Base-by-base conservation (phyloP, 2,888 invertebrate species). In the Pachliopta kotzebuea region DNA sequence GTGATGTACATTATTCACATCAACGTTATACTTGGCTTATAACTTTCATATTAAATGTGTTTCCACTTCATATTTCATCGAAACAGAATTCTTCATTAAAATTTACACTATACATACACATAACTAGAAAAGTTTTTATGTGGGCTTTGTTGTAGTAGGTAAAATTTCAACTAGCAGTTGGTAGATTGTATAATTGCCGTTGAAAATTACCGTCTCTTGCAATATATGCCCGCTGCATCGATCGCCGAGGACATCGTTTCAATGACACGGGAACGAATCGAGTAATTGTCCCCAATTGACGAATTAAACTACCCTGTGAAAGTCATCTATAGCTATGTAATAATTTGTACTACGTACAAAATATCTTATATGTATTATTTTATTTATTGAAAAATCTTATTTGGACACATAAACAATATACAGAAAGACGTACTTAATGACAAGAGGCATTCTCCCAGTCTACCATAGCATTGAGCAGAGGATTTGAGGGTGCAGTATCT, bases 221-320 rank as follows among this genome's bases (percentile, higher is more conserved):
- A 83, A 72, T 76, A 71, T 74, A 74, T 75, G 70, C 70, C 74
- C 69, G 74, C 75, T 85, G 86, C 84, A 85, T 79, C 83, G 86
- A 84, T 85, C 84, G 81, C 67, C 65, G 72, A 70, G 72, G 69
- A 71, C 76, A 71, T 70, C 71, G 72, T 72, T 71, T 70, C 67
- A 68, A 63, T 71, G 68, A 70, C 71, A 79, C 76, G 75, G 75
- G 79, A 83, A 78, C 71, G 71, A 77, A 79, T 76, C 84, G 81
- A 80, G 76, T 84, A 87, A 90, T 88, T 90, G 89, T 78, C 84
- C 88, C 83, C 80, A 90, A 90, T 90, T 88, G 81, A 77, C 76
- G 78, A 85, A 85, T 88, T 86, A 84, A 79, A 54, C 68, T 67
- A 68, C 60, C 62, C 62, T 56, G 76, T 76, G 80, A 83, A 84